Percentiles rank a stretch among this genome's conserved stretches.
Conservation (phyloP, 2,888 invertebrate genomes). For the Parthenolecanium corni region DNA sequence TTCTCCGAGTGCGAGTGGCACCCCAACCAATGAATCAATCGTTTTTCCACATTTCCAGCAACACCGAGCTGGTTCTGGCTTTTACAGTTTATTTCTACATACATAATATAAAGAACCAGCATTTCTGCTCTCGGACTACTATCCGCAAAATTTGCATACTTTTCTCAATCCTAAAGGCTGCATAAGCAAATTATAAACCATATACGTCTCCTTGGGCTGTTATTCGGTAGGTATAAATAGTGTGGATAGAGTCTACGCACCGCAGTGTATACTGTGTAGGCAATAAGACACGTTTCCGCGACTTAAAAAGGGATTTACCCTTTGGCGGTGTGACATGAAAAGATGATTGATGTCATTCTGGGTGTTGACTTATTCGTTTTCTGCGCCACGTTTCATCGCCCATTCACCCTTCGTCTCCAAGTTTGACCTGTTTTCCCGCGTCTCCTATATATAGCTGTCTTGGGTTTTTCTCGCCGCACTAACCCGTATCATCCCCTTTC, state of each 20-base stretch:
- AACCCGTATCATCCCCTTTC: not conserved
- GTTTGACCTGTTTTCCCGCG: conserved; percentile 25
- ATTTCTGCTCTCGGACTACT: too few relatives aligned
- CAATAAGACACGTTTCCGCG: conserved; percentile 26
- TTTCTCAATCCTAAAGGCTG: too few relatives aligned
- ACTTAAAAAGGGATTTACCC: conserved; percentile 28
- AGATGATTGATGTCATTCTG: conserved; percentile 28
- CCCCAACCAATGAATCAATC: too few relatives aligned
- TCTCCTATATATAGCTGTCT: too few relatives aligned
- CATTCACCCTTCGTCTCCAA: conserved; percentile 15
- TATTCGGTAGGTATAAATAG: not conserved
- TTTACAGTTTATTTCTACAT: too few relatives aligned
- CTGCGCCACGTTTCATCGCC: conserved; percentile 21
- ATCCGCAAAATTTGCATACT: too few relatives aligned
- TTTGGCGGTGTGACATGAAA: conserved; percentile 26
- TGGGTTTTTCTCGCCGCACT: not conserved
- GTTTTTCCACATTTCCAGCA: too few relatives aligned
- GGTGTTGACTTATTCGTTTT: conserved; percentile 28
- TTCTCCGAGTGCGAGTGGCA: too few relatives aligned
- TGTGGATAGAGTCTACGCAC: not conserved
- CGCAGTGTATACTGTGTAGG: not conserved
- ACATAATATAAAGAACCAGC: too few relatives aligned
- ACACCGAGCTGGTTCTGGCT: too few relatives aligned
- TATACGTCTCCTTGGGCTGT: too few relatives aligned
- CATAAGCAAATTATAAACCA: too few relatives aligned